phyloP scores from a whole-genome alignment of 30 jellyfish, hydroid and myxozoan genomes.

The Euphysa ruthae region DNA sequence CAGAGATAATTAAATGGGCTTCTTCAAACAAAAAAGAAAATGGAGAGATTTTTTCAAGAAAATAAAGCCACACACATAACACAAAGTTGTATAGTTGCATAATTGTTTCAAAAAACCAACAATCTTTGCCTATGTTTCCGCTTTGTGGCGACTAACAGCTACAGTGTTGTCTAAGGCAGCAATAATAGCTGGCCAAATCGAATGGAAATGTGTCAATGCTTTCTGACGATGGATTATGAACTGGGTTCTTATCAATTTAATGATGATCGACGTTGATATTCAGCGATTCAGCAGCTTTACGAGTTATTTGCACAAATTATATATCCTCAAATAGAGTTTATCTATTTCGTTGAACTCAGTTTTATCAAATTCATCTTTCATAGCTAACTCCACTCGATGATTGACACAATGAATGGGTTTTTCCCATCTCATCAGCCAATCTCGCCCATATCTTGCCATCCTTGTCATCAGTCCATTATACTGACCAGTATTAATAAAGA shows the following conservation, averaged over 20 bases:
- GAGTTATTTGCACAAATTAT: constrained; percentile 21
- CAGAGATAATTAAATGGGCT: constrained; percentile 5
- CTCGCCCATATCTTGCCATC: constrained; percentile 35
- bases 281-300: constrained; percentile 4
- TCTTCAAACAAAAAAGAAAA: constrained; percentile 30
- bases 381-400: constrained; percentile 50
- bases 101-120: constrained; percentile 8
- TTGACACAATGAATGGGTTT: constrained; percentile 59
- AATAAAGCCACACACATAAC: not conserved
- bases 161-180: constrained; percentile 19
- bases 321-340: constrained; percentile 24
- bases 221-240: constrained; percentile 17
- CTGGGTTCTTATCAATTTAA: constrained; percentile 13
- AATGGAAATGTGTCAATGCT: constrained; percentile 11
- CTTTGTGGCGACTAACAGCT: constrained; percentile 6
- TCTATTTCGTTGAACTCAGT: constrained; percentile 29
- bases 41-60: constrained; percentile 16
- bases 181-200: constrained; percentile 28
- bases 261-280: not conserved
- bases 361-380: constrained; percentile 23
- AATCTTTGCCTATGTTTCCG: constrained; percentile 8
- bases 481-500: constrained; percentile 36
- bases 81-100: not conserved
- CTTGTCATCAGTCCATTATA: constrained; percentile 34
- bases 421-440: constrained; percentile 54